These are phyloP conservation scores for Ips nitidus DNA, from an alignment of 1,140 invertebrate species.

Conservation along the genomic window DNA sequence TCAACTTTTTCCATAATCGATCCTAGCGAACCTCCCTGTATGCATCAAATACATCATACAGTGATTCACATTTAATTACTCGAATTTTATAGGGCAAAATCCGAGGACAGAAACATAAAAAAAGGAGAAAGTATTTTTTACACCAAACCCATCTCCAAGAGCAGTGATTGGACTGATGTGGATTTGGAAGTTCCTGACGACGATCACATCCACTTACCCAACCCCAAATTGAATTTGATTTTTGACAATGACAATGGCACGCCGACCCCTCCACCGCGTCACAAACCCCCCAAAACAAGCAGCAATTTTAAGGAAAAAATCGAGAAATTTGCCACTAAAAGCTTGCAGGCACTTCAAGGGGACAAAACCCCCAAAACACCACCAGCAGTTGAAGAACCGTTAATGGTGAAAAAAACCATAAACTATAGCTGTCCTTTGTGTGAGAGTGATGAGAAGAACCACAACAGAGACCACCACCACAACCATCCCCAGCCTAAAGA, in stretches of 20 bases:
- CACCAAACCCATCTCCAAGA: slow-evolving; percentile 44
- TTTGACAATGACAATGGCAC: slow-evolving; percentile 51
- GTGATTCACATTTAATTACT: too few species aligned
- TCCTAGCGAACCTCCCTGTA: too few species aligned
- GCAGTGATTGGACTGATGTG: slow-evolving; percentile 60
- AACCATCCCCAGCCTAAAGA: slow-evolving; percentile 26
- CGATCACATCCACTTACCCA: slow-evolving; percentile 48
- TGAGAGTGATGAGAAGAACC: slow-evolving; percentile 40
- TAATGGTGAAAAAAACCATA: slow-evolving; percentile 48
- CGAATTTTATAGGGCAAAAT: slow-evolving; percentile 34
- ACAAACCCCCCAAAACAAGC: slow-evolving; percentile 43
- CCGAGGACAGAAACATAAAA: slow-evolving; percentile 17
- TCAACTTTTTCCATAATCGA: too few species aligned
- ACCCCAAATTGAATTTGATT: slow-evolving; percentile 49
- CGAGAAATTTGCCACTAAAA: slow-evolving; percentile 45
- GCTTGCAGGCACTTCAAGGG: slow-evolving; percentile 46
- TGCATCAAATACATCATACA: too few species aligned
- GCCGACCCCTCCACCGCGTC: slow-evolving; percentile 48
- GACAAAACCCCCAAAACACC: slow-evolving; percentile 7
- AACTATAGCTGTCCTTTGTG: slow-evolving; percentile 45
- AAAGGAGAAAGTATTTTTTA: slow-evolving; percentile 37
- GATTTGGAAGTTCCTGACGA: slow-evolving; percentile 56
- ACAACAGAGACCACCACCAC: slow-evolving; percentile 46
- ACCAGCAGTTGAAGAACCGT: slow-evolving; percentile 45
- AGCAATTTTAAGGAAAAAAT: slow-evolving; percentile 43